These are phyloP conservation scores for Eulithis testata DNA, from an alignment of 2,888 invertebrate genomes.

Conservation along the genomic window DNA sequence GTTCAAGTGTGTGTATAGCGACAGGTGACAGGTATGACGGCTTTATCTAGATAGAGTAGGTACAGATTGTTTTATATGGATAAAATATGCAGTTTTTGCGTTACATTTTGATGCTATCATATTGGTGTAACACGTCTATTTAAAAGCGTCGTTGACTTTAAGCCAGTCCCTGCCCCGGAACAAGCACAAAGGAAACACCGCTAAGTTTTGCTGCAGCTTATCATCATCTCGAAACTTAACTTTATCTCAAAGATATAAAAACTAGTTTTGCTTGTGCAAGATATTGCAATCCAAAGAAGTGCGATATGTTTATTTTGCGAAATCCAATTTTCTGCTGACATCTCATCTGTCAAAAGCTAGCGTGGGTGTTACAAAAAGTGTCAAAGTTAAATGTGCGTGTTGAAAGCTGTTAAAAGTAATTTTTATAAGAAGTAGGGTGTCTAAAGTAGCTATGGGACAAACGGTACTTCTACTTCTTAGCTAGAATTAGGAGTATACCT, in stretches of 20 bases:
- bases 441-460: no score
- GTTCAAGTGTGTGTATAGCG: no score
- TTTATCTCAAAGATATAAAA: slow-evolving; percentile 12
- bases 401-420: slow-evolving; percentile 26
- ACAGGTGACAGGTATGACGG: no score
- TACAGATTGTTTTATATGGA: no score
- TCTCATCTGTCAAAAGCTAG: slow-evolving; percentile 76
- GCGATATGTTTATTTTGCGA: slow-evolving; percentile 80
- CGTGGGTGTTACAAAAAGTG: slow-evolving; percentile 63
- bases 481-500: no score
- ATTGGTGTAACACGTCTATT: no score
- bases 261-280: slow-evolving; percentile 2
- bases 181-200: slow-evolving; percentile 48
- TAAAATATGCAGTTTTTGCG: no score
- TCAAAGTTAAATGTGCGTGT: slow-evolving; percentile 48
- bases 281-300: slow-evolving; percentile 49
- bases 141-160: slow-evolving; percentile 32
- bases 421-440: slow-evolving; percentile 16
- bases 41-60: no score
- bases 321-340: slow-evolving; percentile 84
- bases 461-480: no score
- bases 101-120: no score
- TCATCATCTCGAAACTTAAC: slow-evolving; percentile 9
- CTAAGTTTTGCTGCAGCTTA: slow-evolving; percentile 6
- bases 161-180: slow-evolving; percentile 49